Base-by-base conservation (phyloP, 2,113 vertebrate species). In the Erythrocebus patas region DNA sequence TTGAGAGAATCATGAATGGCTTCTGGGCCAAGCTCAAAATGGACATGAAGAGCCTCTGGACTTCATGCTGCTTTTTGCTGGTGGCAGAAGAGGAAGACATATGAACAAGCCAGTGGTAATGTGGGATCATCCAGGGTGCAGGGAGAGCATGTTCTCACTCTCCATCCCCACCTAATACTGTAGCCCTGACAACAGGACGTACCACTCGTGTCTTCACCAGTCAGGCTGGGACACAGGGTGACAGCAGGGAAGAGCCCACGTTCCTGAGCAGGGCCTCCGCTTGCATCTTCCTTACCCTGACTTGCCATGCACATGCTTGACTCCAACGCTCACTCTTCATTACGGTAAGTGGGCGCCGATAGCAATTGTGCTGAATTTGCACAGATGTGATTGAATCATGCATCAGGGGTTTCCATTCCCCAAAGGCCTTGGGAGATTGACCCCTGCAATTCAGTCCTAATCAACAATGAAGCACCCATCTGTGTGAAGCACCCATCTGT, bases 231-330 rank as follows among this genome's bases (percentile, higher is more conserved):
- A 72, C 23, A 8, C 45, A 2, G 0, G 8, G 11, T 45, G 23
- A 30, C 81, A 87, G 59, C 52, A 43, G 25, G 22, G 5, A 14
- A 61, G 40, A 64, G 35, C 38, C 6, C 27, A 43, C 9, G 22
- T 6, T 73, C 43, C 38, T 4, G 25, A 32, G 45, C 23, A 64
- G 5, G 25, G 30, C 10, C 32, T 48, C 25, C 38, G 10, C 52
- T 48, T 73, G 45, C 17, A 4, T 84, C 27, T n/a, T 6, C 17
- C 75, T 30, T 40, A 2, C 32, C 43, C 70, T 78, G 16, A 27
- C 8, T 43, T 3, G 23, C 20, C n/a, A 43, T 0, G 1, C 14
- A 0, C 9, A 3, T 23, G 2, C 45, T 38, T 79, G 8, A 32
- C 18, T 45, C 89, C 30, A 20, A 18, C 8, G 13, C 35, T 87